Percentiles rank a stretch among this genome's conserved stretches.
These are phyloP conservation scores for Ophion obscuratus DNA, from an alignment of 2,888 invertebrate species.

Conservation along the genomic window DNA sequence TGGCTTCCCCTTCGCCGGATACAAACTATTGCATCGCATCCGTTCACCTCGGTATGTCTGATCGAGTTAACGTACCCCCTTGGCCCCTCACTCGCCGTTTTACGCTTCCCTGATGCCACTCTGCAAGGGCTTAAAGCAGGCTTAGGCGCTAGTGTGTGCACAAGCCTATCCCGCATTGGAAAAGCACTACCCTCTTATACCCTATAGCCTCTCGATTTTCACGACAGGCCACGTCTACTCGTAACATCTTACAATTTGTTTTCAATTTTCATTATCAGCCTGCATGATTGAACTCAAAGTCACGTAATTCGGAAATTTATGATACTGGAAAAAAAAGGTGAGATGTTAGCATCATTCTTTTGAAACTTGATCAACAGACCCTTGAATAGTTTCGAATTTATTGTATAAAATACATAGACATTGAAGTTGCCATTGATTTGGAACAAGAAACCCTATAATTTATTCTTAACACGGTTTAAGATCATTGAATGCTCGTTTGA, in stretches of 20 bases:
- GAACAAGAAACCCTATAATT: no score
- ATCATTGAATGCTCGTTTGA: no score
- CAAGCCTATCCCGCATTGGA: constrained; percentile 25
- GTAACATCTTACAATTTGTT: neutral
- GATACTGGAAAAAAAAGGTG: no score
- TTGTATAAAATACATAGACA: no score
- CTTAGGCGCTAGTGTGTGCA: constrained; percentile 34
- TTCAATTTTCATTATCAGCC: neutral
- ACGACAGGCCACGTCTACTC: neutral
- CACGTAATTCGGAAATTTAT: neutral
- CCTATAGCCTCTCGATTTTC: constrained; percentile 42
- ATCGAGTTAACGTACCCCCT: constrained; percentile 77
- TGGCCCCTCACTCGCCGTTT: constrained; percentile 50
- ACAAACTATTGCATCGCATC: constrained; percentile 79
- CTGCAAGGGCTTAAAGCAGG: constrained; percentile 52
- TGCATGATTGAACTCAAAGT: neutral
- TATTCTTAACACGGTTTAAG: no score
- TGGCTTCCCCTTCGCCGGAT: constrained; percentile 78
- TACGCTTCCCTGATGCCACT: constrained; percentile 60
- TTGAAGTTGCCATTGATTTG: no score
- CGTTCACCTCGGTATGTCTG: constrained; percentile 78
- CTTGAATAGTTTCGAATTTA: neutral
- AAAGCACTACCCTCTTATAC: constrained; percentile 37
- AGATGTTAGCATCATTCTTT: no score
- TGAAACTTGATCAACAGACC: neutral